These are phyloP conservation scores for Paradisaea rubra DNA, from an alignment of 2,113 vertebrate species.

Conservation along the genomic window DNA sequence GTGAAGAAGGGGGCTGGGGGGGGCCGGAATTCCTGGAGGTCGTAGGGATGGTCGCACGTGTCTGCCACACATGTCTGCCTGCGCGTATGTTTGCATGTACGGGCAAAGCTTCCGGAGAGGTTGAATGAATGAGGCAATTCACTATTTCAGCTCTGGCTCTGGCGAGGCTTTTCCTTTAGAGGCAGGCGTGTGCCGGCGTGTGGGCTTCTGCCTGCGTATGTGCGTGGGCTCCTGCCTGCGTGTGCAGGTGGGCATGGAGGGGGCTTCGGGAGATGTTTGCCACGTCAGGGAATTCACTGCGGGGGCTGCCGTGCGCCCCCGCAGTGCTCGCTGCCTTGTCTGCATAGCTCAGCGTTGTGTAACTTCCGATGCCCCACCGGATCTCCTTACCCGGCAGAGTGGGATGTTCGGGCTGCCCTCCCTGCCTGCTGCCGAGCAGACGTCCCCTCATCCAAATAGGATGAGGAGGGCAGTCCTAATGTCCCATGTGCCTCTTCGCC, in stretches of 20 bases:
- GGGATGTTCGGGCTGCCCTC: not conserved
- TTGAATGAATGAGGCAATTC: conserved; percentile 60
- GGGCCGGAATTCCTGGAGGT: not conserved
- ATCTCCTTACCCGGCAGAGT: not conserved
- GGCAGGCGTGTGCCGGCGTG: conserved; percentile 17
- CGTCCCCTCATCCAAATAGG: no score
- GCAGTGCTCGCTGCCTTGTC: not conserved
- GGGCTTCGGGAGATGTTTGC: conserved; percentile 56
- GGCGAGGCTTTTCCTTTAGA: conserved; percentile 33
- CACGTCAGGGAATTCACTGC: conserved; percentile 63
- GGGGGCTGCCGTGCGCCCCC: not conserved
- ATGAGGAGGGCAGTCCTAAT: not conserved
- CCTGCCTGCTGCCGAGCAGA: not conserved
- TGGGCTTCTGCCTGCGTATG: conserved; percentile 57
- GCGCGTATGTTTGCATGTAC: not conserved
- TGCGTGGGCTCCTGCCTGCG: conserved; percentile 51
- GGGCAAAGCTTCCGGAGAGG: conserved; percentile 43
- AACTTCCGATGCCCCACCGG: conserved; percentile 16
- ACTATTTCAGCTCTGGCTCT: conserved; percentile 27
- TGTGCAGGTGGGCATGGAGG: conserved; percentile 46
- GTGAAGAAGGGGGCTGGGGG: not conserved
- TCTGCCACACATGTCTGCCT: not conserved
- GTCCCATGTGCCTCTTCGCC: not conserved
- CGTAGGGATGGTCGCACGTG: not conserved
- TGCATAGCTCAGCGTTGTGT: conserved; percentile 31